Evolutionary conservation across 2,888 invertebrate species (phyloP), one percentile per base, ranked within the genome.

Genomic region (Amphipyra berbera): DNA sequence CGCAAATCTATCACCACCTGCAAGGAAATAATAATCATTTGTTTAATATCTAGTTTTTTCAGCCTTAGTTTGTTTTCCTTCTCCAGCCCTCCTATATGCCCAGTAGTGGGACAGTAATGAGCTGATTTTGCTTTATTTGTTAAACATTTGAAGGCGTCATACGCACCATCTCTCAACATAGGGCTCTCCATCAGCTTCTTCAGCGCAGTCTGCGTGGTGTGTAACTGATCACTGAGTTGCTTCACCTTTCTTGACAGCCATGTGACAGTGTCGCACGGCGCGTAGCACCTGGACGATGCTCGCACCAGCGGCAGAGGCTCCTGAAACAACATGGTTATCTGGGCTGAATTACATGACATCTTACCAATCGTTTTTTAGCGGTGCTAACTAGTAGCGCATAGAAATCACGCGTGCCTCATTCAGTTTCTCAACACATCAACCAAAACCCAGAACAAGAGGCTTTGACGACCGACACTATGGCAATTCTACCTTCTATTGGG

Each of bases 231-330:
- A 65, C 85, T 93, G 14, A 96, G 88, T 44, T 89, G 88, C 75
- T 95, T 95, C 50, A 96, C 91, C 78, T 95, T 95, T 61, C 95
- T 91, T 9, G 96, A 95, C 27, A 96, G 85, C 88, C 95, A 93
- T 41, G 94, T 88, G n/a, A 96, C 95, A 0, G 96, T 96, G 78
- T 96, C 96, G 81, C 96, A 96, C 13, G 95, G 95, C 4, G 96
- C 96, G 81, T 95, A 96, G 81, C 96, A 96, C n/a, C 95, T 91
- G 30, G 95, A 94, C 0, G 95, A 90, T 0, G 94, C 92, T 0
- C 94, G 84, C 14, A 92, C 84, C 1, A 95, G 79, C 38, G 89
- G 95, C 66, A 91, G 76, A 0, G 91, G 95, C 73, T 89, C 92
- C 94, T 94, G 82, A 0, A 82, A 73, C 12, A 58, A 58, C 10